Base-by-base conservation (phyloP, 2,113 vertebrate genomes). In the Podarcis muralis region DNA sequence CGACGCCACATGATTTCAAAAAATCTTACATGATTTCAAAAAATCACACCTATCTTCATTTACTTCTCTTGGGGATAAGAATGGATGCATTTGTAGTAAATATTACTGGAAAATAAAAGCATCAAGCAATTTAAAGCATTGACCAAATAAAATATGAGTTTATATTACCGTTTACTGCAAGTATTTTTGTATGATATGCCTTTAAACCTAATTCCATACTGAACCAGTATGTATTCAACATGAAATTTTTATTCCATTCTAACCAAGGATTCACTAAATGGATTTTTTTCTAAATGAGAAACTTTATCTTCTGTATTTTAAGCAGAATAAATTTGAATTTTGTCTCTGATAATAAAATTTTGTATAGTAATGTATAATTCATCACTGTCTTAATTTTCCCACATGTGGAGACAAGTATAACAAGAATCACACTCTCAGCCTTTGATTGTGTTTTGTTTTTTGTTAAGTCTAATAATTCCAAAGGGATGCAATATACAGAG, bases 291-390 rank as follows among this genome's bases (percentile, higher is more conserved):
- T 92, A 88, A 91, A 90, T 95, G 59, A 95, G 59, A 95, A 96
- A 94, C 88, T 94, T 93, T 93, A 89, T 95, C 91, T 94, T 94
- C 94, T 96, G 94, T 97, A 95, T 96, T 97, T 97, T 96, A 96
- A 96, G 85, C 81, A 94, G 94, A 96, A 96, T n/a, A 90, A 93
- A 95, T 93, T 94, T 96, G 92, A 96, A 95, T 97, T 97, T 97
- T 97, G 89, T 90, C 91, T 96, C 92, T 96, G 92, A 95, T 95
- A 97, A 97, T 97, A 97, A 96, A 97, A 95, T 96, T 97, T 96
- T 97, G 76, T 96, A 95, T 84, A 96, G 94, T 95, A 96, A 96
- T 93, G 62, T 95, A 84, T 95, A 95, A 96, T 95, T 94, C 93
- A 96, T 95, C 92, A 95, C 90, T 96, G 96, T 95, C 93, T 97